Base-by-base conservation (phyloP, 2,888 invertebrate species). In the Sepiola atlantica region DNA sequence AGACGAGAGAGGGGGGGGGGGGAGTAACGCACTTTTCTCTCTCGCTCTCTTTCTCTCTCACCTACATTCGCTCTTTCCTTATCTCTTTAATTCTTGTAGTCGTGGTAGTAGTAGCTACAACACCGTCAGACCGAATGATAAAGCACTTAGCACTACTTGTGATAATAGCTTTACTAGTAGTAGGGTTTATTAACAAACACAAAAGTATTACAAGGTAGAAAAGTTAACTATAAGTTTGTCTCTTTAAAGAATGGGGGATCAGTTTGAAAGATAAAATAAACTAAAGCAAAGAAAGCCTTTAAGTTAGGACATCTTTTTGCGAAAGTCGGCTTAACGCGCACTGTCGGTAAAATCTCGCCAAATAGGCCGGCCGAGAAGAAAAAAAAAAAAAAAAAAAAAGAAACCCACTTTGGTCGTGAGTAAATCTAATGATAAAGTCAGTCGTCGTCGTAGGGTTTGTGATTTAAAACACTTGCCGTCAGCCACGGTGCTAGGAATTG, bases 81-180 rank as follows among this genome's bases (percentile, higher is more conserved):
- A 45, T 45, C 45, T 45, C 45, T 45, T 8, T 45, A 45, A 45
- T 45, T 16, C 16, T n/a, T n/a, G 77, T n/a, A 16, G n/a, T 77
- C 2, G 77, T n/a, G n/a, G 77, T 77, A 77, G 77, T 77, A 77
- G 77, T 77, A 77, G 77, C 77, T 16, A 77, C 16, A 77, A 77
- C 77, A 77, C 77, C n/a, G n/a, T 77, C n/a, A 14, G 77, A n/a
- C 77, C 77, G 77, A 77, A 16, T 77, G 77, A 77, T 77, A 77
- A 77, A 77, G 77, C n/a, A 77, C n/a, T 77, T 77, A 77, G 77
- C 77, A 77, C n/a, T 77, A 77, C n/a, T 77, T 77, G 77, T 77
- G n/a, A 77, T 61, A 61, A 61, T n/a, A 77, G 77, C 77, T 77
- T 77, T n/a, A 77, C 77, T n/a, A 77, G n/a, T 14, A 77, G n/a